Evolutionary conservation across 35 echinoderm and acorn worm species (phyloP), one percentile per base, ranked within the genome.

Genomic region (Apostichopus parvimensis): DNA sequence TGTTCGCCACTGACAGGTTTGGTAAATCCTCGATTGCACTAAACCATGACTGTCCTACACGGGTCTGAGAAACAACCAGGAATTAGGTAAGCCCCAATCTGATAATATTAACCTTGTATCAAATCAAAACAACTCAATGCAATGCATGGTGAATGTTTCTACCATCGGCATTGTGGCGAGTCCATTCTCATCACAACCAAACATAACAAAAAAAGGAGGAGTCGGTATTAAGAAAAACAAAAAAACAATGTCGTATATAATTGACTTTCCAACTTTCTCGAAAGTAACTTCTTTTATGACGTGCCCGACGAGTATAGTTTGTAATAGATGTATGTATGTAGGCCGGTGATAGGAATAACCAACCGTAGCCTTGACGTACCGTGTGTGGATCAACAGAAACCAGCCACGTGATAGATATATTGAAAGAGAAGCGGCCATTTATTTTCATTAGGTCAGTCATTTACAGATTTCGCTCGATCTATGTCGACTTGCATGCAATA

Each of bases 21-120:
- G 77, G 77, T 78, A 78, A 78, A 78, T 34, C 77, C 6, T 78
- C 20, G 77, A 78, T 78, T 78, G 77, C 77, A 78, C 77, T 21
- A 78, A 78, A 78, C 22, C 77, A 34, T 78, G 77, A 26, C 77
- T 34, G 52, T 78, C 3, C 0, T 34, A 78, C 77, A 34, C 77
- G 5, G 52, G 77, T 34, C 34, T 45, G 52, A 17, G 77, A 78
- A 26, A 34, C 22, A 25, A 82, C 79, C 26, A 55, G 54, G 55
- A 68, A n/a, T n/a, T n/a, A 14, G 34, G 79, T 82, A 45, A 53
- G 79, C 79, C 79, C 55, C 55, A 56, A 82, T 82, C 79, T 82
- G 79, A 82, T 82, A 82, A 82, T 82, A 82, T 82, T 82, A 45
- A 82, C 28, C 53, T 25, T 82, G 79, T 82, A 82, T 82, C 79